Conservation (phyloP, 2,113 vertebrate genomes). For the Pterocles orientalis region DNA sequence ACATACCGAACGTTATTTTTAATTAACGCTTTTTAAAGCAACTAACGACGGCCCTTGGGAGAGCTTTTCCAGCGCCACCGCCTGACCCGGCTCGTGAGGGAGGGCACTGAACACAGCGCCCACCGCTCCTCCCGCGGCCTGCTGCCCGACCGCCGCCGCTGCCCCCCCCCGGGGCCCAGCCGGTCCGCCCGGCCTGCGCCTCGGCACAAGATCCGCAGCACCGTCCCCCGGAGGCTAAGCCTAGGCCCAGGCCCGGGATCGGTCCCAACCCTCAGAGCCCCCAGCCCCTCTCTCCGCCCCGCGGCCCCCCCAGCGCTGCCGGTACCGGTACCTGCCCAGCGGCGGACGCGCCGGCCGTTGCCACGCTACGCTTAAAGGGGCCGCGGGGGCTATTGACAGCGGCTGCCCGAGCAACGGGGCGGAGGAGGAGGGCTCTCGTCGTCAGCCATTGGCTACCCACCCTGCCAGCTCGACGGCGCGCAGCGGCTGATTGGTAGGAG, state of each 20-base stretch:
- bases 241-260: neutral
- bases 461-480: neutral
- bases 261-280: neutral
- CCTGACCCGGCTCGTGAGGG: neutral
- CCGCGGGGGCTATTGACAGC: neutral
- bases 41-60: no score
- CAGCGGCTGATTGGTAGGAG: neutral
- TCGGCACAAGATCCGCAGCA: no score
- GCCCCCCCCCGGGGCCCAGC: no score
- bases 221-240: neutral
- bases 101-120: fast-evolving
- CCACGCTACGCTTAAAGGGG: slow-evolving; percentile 34
- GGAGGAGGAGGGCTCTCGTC: neutral
- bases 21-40: neutral
- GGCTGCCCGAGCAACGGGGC: slow-evolving; percentile 26
- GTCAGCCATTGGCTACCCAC: neutral
- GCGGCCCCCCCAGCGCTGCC: neutral
- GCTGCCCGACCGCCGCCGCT: no score
- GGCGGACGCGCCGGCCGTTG: slow-evolving; percentile 10
- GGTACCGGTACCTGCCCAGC: neutral
- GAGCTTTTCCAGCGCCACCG: fast-evolving
- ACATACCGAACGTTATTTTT: fast-evolving
- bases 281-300: neutral
- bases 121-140: neutral
- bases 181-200: neutral